phyloP scores from a whole-genome alignment of 2,888 invertebrate species.

The Teinopalpus imperialis region DNA sequence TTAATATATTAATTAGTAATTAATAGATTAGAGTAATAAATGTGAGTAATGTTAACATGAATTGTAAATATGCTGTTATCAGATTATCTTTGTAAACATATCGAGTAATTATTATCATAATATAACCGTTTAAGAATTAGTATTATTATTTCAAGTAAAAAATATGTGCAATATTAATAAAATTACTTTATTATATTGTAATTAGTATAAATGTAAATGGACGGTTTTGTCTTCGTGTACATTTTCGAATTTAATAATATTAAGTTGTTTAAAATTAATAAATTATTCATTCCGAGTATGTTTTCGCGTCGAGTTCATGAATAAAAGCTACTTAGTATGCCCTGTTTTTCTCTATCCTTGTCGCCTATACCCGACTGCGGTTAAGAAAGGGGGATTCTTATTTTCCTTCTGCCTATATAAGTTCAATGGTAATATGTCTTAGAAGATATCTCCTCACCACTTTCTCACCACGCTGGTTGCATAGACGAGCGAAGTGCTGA shows the following conservation, averaged over 20 bases:
- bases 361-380: no score
- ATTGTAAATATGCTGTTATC: background rate
- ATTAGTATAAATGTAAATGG: conserved; percentile 28
- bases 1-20: no score
- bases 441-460: no score
- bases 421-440: no score
- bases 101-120: background rate
- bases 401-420: no score
- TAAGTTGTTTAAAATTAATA: conserved; percentile 43
- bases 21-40: no score
- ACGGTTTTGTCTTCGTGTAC: conserved; percentile 46
- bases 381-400: no score
- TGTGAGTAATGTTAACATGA: no score
- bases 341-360: conserved; percentile 30
- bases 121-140: conserved; percentile 7
- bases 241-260: conserved; percentile 71
- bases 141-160: no score
- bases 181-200: conserved; percentile 28
- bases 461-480: no score
- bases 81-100: background rate
- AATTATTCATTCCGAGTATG: conserved; percentile 35
- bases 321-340: conserved; percentile 43
- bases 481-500: no score
- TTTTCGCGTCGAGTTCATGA: conserved; percentile 38
- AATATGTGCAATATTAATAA: conserved; percentile 66